A percentile compares a stretch with the other conserved stretches of the same genome.
phyloP scores from a whole-genome alignment of 2,888 invertebrate species.

The Lasius platythorax region DNA sequence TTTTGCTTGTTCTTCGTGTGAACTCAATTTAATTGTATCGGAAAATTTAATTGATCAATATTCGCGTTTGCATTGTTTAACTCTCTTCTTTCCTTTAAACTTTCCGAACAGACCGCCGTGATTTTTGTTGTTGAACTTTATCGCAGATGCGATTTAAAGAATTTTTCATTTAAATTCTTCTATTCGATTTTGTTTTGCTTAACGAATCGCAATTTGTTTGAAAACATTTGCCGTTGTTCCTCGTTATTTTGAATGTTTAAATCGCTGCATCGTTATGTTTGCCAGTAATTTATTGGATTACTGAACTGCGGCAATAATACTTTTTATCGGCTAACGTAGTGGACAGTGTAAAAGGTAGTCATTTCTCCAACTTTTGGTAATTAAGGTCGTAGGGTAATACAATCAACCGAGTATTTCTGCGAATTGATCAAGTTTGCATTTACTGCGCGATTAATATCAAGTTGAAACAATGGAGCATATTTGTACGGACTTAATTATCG shows the following conservation, averaged over 20 bases:
- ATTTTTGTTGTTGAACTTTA: conserved; percentile 1
- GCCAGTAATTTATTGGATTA: neutral
- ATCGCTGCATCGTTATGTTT: neutral
- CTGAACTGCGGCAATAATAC: neutral
- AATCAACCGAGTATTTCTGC: neutral
- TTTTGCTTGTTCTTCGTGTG: neutral
- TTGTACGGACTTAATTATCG: conserved; percentile 24
- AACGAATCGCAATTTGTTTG: neutral
- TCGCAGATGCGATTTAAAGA: neutral
- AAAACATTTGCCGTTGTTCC: neutral
- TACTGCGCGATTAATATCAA: neutral
- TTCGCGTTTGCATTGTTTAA: conserved; percentile 6
- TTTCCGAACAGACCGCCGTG: neutral
- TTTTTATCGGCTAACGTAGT: neutral
- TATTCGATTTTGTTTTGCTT: neutral
- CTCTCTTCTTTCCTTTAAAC: neutral
- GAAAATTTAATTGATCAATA: conserved; percentile 36
- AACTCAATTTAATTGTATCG: conserved; percentile 16
- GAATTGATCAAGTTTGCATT: neutral
- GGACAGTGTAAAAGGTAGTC: neutral
- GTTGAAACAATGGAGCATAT: neutral
- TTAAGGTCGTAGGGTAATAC: neutral
- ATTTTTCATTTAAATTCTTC: neutral
- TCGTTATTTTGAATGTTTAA: neutral
- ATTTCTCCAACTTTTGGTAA: neutral